Base-by-base conservation (phyloP, 2,113 vertebrate genomes). In the Nothocercus julius region DNA sequence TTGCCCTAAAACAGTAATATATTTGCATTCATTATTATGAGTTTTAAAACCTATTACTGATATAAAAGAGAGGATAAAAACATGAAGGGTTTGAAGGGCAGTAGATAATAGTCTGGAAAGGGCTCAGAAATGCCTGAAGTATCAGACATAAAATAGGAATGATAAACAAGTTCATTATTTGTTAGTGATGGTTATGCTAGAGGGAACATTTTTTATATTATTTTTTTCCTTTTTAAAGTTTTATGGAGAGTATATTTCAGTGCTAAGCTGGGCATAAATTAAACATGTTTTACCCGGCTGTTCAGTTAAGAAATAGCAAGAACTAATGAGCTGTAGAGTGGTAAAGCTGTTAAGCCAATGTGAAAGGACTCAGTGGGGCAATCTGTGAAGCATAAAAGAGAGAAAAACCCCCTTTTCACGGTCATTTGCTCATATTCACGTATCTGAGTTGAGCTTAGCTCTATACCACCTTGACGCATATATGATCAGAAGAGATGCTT, bases 11-110 rank as follows among this genome's bases (percentile, higher is more conserved):
- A 81, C 85, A 89, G 81, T 94, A 94, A 96, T 84, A 69, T 82
- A 97, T 97, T 97, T 97, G 93, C 97, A 97, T 98, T 97, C 95
- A 96, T 95, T 97, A 95, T 87, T 95, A 89, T 58, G 70, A 85
- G 49, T 54, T 79, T 94, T 96, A 95, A 95, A 96, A 93, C 87
- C 76, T 95, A 95, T 81, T 97, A 93, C 93, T 79, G 75, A 86
- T 96, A 94, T 89, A 96, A 97, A 96, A 95, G 66, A 95, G 86
- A 90, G 82, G 95, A 91, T 95, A 95, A 96, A 82, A 96, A 95
- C 83, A 66, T 36, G 91, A 96, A 95, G 68, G 66, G n/a, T 95
- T 93, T 96, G 93, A 96, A 96, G 92, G 93, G 96, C 91, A 95
- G 77, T 73, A 88, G 96, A 91, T 85, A 96, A 96, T 81, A 95